Conservation (phyloP, 2,113 vertebrate genomes). For the Misgurnus mizolepis region DNA sequence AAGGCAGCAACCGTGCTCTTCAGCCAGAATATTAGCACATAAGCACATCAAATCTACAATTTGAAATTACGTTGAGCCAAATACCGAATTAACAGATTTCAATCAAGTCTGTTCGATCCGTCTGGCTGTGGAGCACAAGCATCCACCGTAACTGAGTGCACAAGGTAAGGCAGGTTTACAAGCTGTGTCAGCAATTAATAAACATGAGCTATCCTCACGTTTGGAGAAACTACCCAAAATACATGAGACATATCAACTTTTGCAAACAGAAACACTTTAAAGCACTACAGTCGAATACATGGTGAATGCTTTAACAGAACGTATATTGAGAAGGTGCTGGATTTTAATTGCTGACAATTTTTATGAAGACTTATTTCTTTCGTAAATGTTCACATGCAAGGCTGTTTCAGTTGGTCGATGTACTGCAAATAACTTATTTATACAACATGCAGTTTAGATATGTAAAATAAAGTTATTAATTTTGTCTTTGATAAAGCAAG, state of each 20-base stretch:
- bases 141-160: conserved; percentile 19
- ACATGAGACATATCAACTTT: background rate
- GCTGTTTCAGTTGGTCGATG: background rate
- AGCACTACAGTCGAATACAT: conserved; percentile 1
- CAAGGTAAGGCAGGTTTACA: conserved; percentile 43
- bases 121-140: conserved; percentile 8
- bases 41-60: background rate
- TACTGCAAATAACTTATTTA: conserved; percentile 49
- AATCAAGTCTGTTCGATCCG: background rate
- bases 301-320: background rate
- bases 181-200: conserved; percentile 34
- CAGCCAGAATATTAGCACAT: background rate
- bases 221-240: background rate
- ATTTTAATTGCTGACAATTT: conserved; percentile 20
- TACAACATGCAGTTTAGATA: conserved; percentile 35
- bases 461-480: conserved; percentile 5
- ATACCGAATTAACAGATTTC: background rate
- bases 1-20: background rate
- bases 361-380: background rate
- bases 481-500: conserved; percentile 17
- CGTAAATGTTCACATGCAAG: conserved; percentile 14
- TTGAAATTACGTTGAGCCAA: background rate
- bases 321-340: background rate
- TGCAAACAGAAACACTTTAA: conserved; percentile 6
- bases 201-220: background rate